Conservation (phyloP, 2,113 vertebrate species). For the Morone saxatilis region DNA sequence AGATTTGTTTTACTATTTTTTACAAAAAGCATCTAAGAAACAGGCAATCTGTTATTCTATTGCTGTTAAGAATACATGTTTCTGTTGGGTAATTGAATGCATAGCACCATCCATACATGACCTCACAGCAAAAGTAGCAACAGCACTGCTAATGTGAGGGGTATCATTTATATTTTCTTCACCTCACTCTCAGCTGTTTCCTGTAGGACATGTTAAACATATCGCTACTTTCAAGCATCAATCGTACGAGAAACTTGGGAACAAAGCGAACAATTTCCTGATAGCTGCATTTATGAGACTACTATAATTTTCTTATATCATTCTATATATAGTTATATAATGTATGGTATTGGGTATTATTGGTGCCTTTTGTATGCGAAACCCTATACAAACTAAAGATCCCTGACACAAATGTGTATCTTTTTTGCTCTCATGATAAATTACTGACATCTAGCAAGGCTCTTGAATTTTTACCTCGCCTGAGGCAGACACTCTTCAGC, state of each 20-base stretch:
- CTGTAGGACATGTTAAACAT: slow-evolving; percentile 49
- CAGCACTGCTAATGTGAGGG: slow-evolving; percentile 52
- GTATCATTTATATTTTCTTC: slow-evolving; percentile 43
- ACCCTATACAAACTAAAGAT: slow-evolving; percentile 51
- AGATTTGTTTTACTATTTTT: slow-evolving; percentile 60
- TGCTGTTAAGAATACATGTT: slow-evolving; percentile 75
- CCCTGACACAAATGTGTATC: slow-evolving; percentile 57
- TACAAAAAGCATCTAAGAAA: slow-evolving; percentile 72
- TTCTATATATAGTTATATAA: slow-evolving; percentile 45
- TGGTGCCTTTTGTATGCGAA: slow-evolving; percentile 47
- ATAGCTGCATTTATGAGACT: slow-evolving; percentile 66
- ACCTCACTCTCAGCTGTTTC: slow-evolving; percentile 37
- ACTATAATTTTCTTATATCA: slow-evolving; percentile 39
- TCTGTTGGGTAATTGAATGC: slow-evolving; percentile 67
- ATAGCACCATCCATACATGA: slow-evolving; percentile 76
- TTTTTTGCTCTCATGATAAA: slow-evolving; percentile 60
- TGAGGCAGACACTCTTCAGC: slow-evolving; percentile 65
- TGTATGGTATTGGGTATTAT: slow-evolving; percentile 35
- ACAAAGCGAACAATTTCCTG: slow-evolving; percentile 53
- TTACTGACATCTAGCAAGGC: slow-evolving; percentile 61
- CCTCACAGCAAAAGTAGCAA: slow-evolving; percentile 55
- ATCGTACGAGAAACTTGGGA: slow-evolving; percentile 30
- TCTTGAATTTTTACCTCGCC: slow-evolving; percentile 42
- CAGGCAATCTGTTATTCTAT: slow-evolving; percentile 71
- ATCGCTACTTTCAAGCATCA: slow-evolving; percentile 40